Conservation (phyloP, 1,140 invertebrate species). For the Ceratosolen fusciceps region DNA sequence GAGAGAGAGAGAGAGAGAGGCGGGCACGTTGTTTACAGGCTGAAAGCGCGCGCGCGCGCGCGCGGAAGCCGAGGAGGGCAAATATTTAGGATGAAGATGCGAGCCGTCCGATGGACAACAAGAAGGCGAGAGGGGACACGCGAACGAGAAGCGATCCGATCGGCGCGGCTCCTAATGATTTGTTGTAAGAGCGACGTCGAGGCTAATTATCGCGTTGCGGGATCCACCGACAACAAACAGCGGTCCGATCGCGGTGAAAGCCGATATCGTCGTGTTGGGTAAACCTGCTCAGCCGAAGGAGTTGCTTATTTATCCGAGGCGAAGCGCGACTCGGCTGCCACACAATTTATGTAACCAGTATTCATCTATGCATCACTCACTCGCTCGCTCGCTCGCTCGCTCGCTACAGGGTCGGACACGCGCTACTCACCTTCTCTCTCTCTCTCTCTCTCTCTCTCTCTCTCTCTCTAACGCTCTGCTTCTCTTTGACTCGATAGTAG, state of each 20-base stretch:
- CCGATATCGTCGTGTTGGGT: slow-evolving; percentile 21
- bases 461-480: too few species aligned
- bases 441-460: too few species aligned
- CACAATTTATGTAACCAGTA: slow-evolving; percentile 19
- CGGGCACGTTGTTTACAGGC: too few species aligned
- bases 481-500: too few species aligned
- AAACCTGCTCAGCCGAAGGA: slow-evolving; percentile 23
- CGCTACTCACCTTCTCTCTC: neutral
- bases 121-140: too few species aligned
- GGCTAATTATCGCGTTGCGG: slow-evolving; percentile 28
- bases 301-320: slow-evolving; percentile 28
- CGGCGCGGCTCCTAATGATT: slow-evolving; percentile 21
- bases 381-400: too few species aligned
- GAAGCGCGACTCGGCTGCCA: neutral
- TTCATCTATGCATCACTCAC: slow-evolving; percentile 4
- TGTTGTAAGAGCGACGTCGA: slow-evolving; percentile 11
- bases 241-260: neutral
- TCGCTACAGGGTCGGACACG: neutral
- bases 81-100: slow-evolving; percentile 22
- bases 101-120: neutral
- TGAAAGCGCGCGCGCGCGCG: too few species aligned
- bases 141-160: slow-evolving; percentile 11
- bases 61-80: neutral
- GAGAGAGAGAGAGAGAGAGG: too few species aligned
- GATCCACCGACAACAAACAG: slow-evolving; percentile 26